These are phyloP conservation scores for Autographa gamma DNA, from an alignment of 2,888 invertebrate species.

Conservation along the genomic window DNA sequence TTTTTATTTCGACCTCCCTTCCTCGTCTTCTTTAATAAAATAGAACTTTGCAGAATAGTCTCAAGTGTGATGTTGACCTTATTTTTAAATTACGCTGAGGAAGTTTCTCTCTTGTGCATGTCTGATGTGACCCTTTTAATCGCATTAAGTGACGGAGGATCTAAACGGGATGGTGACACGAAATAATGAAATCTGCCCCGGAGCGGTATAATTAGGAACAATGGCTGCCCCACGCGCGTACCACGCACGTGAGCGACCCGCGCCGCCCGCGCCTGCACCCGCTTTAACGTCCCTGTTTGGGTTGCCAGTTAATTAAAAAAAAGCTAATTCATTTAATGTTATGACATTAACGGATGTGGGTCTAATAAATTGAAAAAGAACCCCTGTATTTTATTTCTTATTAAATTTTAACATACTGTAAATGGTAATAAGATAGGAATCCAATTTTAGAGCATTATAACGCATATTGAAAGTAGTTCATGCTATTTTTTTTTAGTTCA, in stretches of 20 bases:
- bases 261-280: background rate
- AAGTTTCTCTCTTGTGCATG: constrained; percentile 69
- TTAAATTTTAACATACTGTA: background rate
- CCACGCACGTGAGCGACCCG: constrained; percentile 45
- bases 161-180: constrained; percentile 74
- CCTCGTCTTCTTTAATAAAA: constrained; percentile 54
- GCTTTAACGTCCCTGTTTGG: constrained; percentile 53
- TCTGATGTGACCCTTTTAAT: constrained; percentile 77
- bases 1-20: constrained; percentile 62
- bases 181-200: constrained; percentile 79
- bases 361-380: background rate
- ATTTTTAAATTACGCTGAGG: constrained; percentile 68
- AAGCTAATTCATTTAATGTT: constrained; percentile 53
- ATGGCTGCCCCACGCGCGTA: constrained; percentile 67
- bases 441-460: too few relatives aligned
- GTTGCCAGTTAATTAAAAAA: constrained; percentile 62
- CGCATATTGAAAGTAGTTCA: too few relatives aligned
- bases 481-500: too few relatives aligned
- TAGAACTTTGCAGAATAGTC: constrained; percentile 53
- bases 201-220: constrained; percentile 78
- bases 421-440: too few relatives aligned
- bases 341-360: constrained; percentile 11
- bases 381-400: background rate
- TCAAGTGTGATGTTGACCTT: constrained; percentile 64
- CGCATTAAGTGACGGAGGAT: constrained; percentile 77